Base-by-base conservation (phyloP, 2,888 invertebrate species). In the Cerceris ruficornis region DNA sequence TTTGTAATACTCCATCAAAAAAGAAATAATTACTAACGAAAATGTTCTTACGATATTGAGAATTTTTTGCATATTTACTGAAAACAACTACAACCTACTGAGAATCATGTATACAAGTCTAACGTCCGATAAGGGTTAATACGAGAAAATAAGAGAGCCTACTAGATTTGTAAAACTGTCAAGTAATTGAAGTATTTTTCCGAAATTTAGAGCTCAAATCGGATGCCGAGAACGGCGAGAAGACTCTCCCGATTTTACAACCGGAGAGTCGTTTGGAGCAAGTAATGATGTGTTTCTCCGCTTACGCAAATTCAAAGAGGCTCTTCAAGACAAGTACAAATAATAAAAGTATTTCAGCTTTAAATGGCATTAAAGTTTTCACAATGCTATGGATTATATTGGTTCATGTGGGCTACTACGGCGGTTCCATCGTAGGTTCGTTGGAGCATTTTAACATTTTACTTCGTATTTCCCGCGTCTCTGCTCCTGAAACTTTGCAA, bases 381-480 rank as follows among this genome's bases (percentile, higher is more conserved):
- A 93, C 93, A 15, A 94, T 95, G 93, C 81, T 93, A 42, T 95
- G 94, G 94, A 93, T 95, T 17, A 93, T 94, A 58, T 87, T 93
- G 74, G 93, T 93, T 0, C 95, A 95, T 81, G 92, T 93, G 7
- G 75, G 93, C 11, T 93, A 90, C 79, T 94, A 92, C 81, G 90
- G 91, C 80, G 85, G 87, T 2, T 92, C 93, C 70, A 92, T 88
- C 64, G 82, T 90, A 1, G 91, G 92, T 90, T 64, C 88, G 83
- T 76, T 50, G n/a, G 6, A 15, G 0, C 17, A 28, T 4, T 28
- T 28, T 28, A 28, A 28, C 28, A 28, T 28, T 28, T 28, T 28
- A 28, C 4, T 28, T 4, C 28, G 4, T 28, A 28, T 28, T 28
- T 28, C 4, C 4, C 28, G 4, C 28, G 28, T 28, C 4, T 28